phyloP scores from a whole-genome alignment of 2,888 invertebrate genomes.

The Folsomia manolachei region DNA sequence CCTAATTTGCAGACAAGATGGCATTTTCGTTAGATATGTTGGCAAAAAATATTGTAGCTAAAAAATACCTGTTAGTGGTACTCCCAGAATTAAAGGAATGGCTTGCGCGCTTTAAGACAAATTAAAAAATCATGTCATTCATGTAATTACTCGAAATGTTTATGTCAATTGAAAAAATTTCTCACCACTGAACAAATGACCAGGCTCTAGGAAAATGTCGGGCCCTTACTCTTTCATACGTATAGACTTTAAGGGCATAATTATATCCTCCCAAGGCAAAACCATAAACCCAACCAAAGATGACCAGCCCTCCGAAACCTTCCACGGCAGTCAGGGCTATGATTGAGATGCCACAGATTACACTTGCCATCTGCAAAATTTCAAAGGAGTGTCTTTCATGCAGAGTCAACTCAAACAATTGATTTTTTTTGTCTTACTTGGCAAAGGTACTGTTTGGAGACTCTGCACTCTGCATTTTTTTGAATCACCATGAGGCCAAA shows the following conservation, averaged over 20 bases:
- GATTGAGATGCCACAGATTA: slow-evolving; percentile 73
- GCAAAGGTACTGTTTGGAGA: slow-evolving; percentile 79
- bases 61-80: slow-evolving; percentile 57
- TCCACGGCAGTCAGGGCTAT: slow-evolving; percentile 57
- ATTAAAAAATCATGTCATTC: no score
- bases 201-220: slow-evolving; percentile 82
- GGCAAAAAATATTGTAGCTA: slow-evolving; percentile 39
- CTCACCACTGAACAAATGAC: slow-evolving; percentile 85
- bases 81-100: slow-evolving; percentile 78
- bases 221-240: slow-evolving; percentile 79
- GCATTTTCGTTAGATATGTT: no score
- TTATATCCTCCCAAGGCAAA: slow-evolving; percentile 85
- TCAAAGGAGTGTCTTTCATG: slow-evolving; percentile 5
- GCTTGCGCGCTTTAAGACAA: no score
- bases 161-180: no score
- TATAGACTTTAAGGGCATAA: slow-evolving; percentile 84
- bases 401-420: neutral
- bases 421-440: no score
- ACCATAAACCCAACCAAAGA: slow-evolving; percentile 57
- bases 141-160: no score
- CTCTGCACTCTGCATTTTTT: slow-evolving; percentile 77
- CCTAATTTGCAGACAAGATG: no score
- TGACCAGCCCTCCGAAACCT: slow-evolving; percentile 69
- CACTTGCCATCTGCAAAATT: slow-evolving; percentile 64
- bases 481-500: neutral